Conservation (phyloP, 2,113 vertebrate genomes). For the Girardinichthys multiradiatus region DNA sequence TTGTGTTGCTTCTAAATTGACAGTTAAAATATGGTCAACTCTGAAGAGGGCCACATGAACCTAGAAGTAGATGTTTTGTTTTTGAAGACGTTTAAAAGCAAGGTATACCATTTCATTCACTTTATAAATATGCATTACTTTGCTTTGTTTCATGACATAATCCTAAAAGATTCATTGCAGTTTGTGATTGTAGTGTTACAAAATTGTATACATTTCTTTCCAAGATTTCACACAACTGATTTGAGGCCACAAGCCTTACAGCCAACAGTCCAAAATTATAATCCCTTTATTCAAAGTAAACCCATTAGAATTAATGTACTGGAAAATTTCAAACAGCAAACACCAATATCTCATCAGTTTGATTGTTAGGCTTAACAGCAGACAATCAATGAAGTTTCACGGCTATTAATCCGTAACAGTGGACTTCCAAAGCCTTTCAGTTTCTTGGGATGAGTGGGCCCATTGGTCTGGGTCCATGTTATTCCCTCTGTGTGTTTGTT, state of each 20-base stretch:
- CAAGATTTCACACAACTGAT: conserved; percentile 19
- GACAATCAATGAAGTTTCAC: conserved; percentile 31
- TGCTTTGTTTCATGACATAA: no score
- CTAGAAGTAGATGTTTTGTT: background rate
- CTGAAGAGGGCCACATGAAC: background rate
- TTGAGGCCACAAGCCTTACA: conserved; percentile 29
- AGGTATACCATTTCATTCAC: no score
- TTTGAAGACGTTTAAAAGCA: no score
- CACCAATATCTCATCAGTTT: conserved; percentile 46
- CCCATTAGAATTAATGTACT: conserved; percentile 57
- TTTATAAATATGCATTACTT: conserved; percentile 7
- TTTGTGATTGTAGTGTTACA: no score
- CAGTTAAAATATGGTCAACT: no score
- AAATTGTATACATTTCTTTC: background rate
- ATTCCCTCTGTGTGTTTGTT: conserved; percentile 24
- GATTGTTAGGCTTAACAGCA: conserved; percentile 47
- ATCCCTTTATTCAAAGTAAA: conserved; percentile 58
- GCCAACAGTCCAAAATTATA: conserved; percentile 37
- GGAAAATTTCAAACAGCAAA: conserved; percentile 44
- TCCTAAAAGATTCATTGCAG: no score
- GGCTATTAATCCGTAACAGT: conserved; percentile 37
- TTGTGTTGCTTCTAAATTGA: no score
- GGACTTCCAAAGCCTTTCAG: conserved; percentile 14
- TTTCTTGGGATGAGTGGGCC: conserved; percentile 18
- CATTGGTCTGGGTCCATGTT: conserved; percentile 29